Conservation (phyloP, 2,888 invertebrate species). For the Oscheius sp. region DNA sequence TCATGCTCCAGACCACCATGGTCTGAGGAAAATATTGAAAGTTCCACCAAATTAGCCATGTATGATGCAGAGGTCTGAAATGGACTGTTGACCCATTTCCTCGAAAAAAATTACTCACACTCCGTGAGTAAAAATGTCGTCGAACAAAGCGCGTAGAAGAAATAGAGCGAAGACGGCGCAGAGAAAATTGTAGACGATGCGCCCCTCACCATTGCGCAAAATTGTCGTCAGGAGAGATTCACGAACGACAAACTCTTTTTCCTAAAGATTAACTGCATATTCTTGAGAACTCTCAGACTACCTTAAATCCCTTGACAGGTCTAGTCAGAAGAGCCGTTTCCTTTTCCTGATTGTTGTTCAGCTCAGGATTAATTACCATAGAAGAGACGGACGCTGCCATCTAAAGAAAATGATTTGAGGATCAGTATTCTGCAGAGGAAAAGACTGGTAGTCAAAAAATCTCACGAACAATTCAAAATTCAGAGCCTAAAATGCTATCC, state of each 20-base stretch:
- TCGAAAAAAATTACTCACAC: constrained; percentile 50
- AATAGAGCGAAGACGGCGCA: constrained; percentile 64
- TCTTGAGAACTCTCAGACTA: background rate
- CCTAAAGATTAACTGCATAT: background rate
- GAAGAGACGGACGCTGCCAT: constrained; percentile 7
- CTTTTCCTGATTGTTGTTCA: constrained; percentile 25
- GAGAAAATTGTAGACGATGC: constrained; percentile 68
- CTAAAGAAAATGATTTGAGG: background rate
- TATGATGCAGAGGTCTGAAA: constrained; percentile 68
- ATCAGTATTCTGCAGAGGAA: too few species aligned
- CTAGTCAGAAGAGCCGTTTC: background rate
- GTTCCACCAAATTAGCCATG: constrained; percentile 72
- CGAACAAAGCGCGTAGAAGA: constrained; percentile 60
- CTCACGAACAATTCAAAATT: too few species aligned
- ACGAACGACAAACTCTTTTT: constrained; percentile 28
- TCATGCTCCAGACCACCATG: constrained; percentile 64
- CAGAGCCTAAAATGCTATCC: too few species aligned
- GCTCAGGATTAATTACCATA: constrained; percentile 27
- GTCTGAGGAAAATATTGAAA: constrained; percentile 66
- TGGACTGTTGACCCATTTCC: background rate
- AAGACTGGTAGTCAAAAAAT: too few species aligned
- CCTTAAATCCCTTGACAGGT: constrained; percentile 24
- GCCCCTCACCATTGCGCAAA: constrained; percentile 52
- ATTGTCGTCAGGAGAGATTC: constrained; percentile 44
- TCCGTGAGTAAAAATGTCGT: constrained; percentile 63